Evolutionary conservation across 1,140 invertebrate species (phyloP), one percentile per base, ranked within the genome.

Genomic region (Drosophila lowei): DNA sequence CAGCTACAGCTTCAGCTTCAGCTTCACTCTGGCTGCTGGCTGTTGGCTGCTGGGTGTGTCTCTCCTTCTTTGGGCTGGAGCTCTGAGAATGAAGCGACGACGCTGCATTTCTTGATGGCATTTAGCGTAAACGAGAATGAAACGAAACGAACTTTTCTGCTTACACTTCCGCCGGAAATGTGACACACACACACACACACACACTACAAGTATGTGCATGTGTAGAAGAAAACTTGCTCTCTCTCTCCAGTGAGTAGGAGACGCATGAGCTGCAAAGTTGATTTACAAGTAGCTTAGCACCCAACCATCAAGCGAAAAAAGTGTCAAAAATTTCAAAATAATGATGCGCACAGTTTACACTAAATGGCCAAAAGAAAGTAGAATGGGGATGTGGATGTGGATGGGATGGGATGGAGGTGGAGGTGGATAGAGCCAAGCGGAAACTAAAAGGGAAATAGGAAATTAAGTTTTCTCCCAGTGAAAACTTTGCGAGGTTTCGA

Each of bases 241-340:
- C 18, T 61, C 52, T 58, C 49, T 53, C 48, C 64, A 4, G 28
- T 23, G 42, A 62, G 13, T 44, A 77, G 30, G 8, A 80, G 77
- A 75, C 67, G 70, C 77, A 76, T 57, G 73, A 55, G 78, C 64
- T 78, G 59, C 34, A 38, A 66, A 74, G 73, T 81, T 86, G 81
- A 86, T 86, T 86, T 88, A 88, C 81, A 88, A 86, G 81, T 88
- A 88, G 81, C 81, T 88, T 86, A 88, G 67, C 81, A 85, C 49
- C 61, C 44, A 47, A 50, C 54, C 71, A 56, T 42, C 70, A 18
- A 66, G 30, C 66, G 54, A 81, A 85, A 81, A 86, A 86, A 86
- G 81, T 86, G 81, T 86, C 77, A 86, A 86, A 86, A 88, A 86
- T 88, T 77, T 72, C 76, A 88, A 88, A 86, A 86, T 86, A 86